A percentile compares a stretch with the other conserved stretches of the same genome.
These are phyloP conservation scores for Bagarius yarrelli DNA, from an alignment of 2,113 vertebrate species.

Conservation along the genomic window DNA sequence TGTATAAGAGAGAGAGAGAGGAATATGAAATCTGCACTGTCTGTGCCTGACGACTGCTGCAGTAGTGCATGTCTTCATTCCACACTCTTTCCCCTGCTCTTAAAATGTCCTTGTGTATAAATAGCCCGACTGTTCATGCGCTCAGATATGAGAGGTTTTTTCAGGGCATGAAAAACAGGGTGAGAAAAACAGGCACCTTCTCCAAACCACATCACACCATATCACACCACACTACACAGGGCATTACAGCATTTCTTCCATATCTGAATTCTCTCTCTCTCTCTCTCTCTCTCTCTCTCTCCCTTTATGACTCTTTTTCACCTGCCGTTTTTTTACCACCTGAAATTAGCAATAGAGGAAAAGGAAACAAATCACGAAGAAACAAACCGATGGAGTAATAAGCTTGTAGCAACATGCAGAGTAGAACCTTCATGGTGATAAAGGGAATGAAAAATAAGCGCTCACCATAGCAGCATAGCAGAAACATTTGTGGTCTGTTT, in stretches of 20 bases:
- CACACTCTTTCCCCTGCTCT: constrained; percentile 57
- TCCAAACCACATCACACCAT: not conserved
- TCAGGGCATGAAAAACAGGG: constrained; percentile 59
- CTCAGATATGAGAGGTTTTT: constrained; percentile 68
- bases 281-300: not conserved
- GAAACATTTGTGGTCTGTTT: constrained; percentile 50
- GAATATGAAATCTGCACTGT: too few relatives aligned
- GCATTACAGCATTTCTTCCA: constrained; percentile 64
- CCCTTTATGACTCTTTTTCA: constrained; percentile 50
- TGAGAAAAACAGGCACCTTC: constrained; percentile 47
- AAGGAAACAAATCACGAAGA: constrained; percentile 73
- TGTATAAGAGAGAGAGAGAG: not conserved
- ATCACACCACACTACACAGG: constrained; percentile 42
- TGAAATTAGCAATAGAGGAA: constrained; percentile 63
- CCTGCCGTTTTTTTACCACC: constrained; percentile 62
- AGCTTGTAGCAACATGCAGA: constrained; percentile 64
- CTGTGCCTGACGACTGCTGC: constrained; percentile 16
- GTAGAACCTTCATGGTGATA: constrained; percentile 50
- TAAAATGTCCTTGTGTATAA: constrained; percentile 65
- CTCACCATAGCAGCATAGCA: constrained; percentile 40
- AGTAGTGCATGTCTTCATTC: not conserved
- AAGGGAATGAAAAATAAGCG: not conserved
- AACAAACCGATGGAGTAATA: constrained; percentile 68
- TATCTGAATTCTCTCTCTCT: constrained; percentile 35
- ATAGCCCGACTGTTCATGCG: constrained; percentile 68